Evolutionary conservation across 2,888 invertebrate genomes (phyloP), one percentile per base, ranked within the genome.

Genomic region (Lasiommata megera): DNA sequence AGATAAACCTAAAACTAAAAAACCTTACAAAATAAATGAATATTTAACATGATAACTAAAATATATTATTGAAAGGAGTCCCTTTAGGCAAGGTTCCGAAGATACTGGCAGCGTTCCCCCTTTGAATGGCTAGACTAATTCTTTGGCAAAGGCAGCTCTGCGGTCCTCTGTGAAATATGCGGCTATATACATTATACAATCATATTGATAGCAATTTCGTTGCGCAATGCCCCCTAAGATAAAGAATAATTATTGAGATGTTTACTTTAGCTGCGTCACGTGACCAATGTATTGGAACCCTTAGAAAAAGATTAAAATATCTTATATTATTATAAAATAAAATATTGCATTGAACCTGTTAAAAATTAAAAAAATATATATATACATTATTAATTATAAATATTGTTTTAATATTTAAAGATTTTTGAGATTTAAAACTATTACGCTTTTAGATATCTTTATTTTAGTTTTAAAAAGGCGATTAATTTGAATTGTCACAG

Each of bases 381-480:
- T 34, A 11, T 1, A 34, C 3, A 34, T 34, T 34, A 11, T 34
- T 9, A 11, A 34, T 28, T 9, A 46, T 34, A 34, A 8, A 7
- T 6, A 16, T 47, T 47, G 16, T 34, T 47, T 44, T 44, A 28
- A 44, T 34, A 47, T 47, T 47, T 6, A 17, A 17, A 1, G 6
- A 47, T 28, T 7, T 47, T 31, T 18, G n/a, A 47, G 28, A 44
- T 29, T 16, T 44, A 8, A 44, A 41, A 41, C 18, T 34, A 36
- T n/a, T 34, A 48, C 36, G 36, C 36, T 48, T 48, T 48, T 37
- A 48, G 48, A 48, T 48, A n/a, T 47, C 11, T 34, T 36, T 47
- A 47, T 34, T 47, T 18, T 18, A 47, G 1, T 37, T 31, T 44
- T 29, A 3, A 46, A 43, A 18, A 48, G 12, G 14, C 23, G 5